Evolutionary conservation across 1,140 invertebrate genomes (phyloP), one percentile per base, ranked within the genome.

Genomic region (Phortica variegata): DNA sequence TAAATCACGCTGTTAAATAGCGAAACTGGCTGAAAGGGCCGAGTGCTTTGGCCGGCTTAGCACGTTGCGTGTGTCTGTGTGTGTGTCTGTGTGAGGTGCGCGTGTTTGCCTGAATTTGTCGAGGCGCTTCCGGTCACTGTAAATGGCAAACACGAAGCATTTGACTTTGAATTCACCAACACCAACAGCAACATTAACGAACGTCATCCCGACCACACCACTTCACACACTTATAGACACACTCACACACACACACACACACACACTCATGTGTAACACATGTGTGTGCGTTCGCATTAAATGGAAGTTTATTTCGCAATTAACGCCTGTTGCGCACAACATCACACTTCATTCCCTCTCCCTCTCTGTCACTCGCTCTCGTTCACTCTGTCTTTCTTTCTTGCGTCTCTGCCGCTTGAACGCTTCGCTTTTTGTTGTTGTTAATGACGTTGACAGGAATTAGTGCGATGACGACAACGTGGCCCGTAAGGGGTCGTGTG

Each of bases 251-350:
- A 15, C 41, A 44, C 40, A 29, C 43, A 10, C 33, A 16, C 40
- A 31, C 31, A 39, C 19, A 32, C 26, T 6, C 12, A 12, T 6
- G 26, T 12, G 6, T 7, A 29, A 29, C 6, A 29, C 26, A 6
- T 29, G 6, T 29, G 26, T 7, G 6, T n/a, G n/a, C n/a, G n/a
- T n/a, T n/a, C n/a, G n/a, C n/a, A n/a, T n/a, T 53, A 60, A 56
- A 60, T 59, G 54, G 51, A 63, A 72, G 69, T 72, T 72, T 72
- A 72, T 72, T 72, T 72, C 68, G 69, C 71, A 72, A 72, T 72
- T 72, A 72, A 72, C 69, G 69, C 69, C 69, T 63, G 56, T 50
- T 52, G 65, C 62, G 44, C 21, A 31, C 20, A 17, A 19, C 10
- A 10, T 26, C 10, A 5, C 23, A 26, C 10, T 26, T 10, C 23